Evolutionary conservation across 2,888 invertebrate genomes (phyloP).

Genomic region (Dysmachus trigonus): DNA sequence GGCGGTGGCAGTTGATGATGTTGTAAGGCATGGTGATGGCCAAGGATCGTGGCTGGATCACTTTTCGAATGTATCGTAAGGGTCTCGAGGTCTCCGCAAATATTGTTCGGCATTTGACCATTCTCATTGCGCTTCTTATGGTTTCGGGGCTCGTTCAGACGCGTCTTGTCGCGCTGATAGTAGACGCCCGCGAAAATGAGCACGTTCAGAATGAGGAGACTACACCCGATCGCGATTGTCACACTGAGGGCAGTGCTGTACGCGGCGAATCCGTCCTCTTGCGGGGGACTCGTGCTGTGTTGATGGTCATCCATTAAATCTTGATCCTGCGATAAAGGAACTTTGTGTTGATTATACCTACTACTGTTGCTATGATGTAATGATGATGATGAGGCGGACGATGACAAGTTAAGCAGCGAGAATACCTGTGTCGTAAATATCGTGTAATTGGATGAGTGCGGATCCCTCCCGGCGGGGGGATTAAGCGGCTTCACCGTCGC

Average conservation of each 20-base stretch:
- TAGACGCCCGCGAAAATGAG: constrained; percentile 94
- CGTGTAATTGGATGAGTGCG: constrained; percentile 57
- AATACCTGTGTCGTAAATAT: constrained; percentile 64
- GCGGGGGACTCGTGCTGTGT: constrained; percentile 67
- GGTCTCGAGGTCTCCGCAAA: constrained; percentile 83
- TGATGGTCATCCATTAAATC: constrained; percentile 58
- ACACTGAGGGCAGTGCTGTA: constrained; percentile 92
- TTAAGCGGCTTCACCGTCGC: constrained; percentile 66
- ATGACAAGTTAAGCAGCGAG: constrained; percentile 62
- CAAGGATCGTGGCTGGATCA: constrained; percentile 76
- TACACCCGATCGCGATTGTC: constrained; percentile 94
- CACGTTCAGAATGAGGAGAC: constrained; percentile 88
- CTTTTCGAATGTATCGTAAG: constrained; percentile 68
- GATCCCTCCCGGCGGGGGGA: constrained; percentile 57
- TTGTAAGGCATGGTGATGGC: constrained; percentile 79
- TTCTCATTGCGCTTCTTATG: constrained; percentile 81
- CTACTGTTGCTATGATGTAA: constrained; percentile 56
- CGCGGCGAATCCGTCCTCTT: constrained; percentile 89
- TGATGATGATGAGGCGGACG: constrained; percentile 61
- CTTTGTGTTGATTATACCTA: constrained; percentile 58
- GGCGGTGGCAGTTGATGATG: constrained; percentile 86
- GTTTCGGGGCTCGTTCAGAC: constrained; percentile 69
- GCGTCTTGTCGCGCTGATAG: constrained; percentile 87
- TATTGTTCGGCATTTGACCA: constrained; percentile 88
- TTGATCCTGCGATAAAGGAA: constrained; percentile 53